Evolutionary conservation across 35 echinoderm and acorn worm species (phyloP).

Genomic region (Apostichopus californicus): DNA sequence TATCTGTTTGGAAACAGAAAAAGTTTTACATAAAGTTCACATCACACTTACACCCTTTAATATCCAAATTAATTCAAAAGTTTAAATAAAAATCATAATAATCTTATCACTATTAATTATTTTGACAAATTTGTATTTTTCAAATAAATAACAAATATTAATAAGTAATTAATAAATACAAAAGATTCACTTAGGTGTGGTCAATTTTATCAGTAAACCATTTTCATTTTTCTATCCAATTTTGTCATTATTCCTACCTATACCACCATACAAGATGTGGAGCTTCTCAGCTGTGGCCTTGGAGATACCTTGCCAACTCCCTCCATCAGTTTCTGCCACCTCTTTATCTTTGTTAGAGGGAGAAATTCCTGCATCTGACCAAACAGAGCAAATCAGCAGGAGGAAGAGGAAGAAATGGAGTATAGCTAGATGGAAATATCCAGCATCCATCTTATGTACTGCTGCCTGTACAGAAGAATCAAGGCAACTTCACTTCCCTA

Average conservation of each 20-base stretch:
- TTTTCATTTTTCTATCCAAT: too few species aligned
- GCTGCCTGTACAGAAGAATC: too few species aligned
- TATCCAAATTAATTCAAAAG: too few species aligned
- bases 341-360: not conserved
- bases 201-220: too few species aligned
- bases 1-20: too few species aligned
- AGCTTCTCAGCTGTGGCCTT: constrained; percentile 11
- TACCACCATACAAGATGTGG: constrained; percentile 24
- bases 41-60: too few species aligned
- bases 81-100: too few species aligned
- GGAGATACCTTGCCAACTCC: not conserved
- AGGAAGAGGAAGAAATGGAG: not conserved
- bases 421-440: not conserved
- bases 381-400: not conserved
- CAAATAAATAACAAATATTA: not conserved
- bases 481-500: too few species aligned
- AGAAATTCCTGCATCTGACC: not conserved
- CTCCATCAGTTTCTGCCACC: not conserved
- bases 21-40: too few species aligned
- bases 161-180: not conserved
- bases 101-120: too few species aligned
- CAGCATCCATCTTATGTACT: too few species aligned
- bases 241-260: not conserved
- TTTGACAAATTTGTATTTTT: too few species aligned
- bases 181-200: not conserved